Percentiles rank a stretch among this genome's conserved stretches.
Conservation (phyloP, 2,888 invertebrate species). For the Tholera decimalis region DNA sequence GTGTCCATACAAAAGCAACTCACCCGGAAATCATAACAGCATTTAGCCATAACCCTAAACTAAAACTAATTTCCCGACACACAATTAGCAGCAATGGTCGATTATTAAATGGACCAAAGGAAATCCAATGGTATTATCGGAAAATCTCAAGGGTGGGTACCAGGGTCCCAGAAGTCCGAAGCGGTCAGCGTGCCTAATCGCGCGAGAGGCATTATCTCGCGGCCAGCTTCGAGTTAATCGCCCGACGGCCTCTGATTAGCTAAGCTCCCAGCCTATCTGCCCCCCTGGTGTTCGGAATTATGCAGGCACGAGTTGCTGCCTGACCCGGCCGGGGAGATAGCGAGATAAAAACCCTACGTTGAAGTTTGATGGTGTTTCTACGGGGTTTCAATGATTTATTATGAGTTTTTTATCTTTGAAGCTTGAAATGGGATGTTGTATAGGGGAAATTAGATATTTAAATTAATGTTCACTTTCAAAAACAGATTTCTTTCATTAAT, state of each 20-base stretch:
- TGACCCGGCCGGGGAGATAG: conserved; percentile 71
- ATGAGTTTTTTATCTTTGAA: conserved; percentile 63
- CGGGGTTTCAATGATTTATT: conserved; percentile 71
- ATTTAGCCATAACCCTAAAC: conserved; percentile 46
- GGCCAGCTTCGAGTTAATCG: conserved; percentile 85
- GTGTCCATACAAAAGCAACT: conserved; percentile 36
- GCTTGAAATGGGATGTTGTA: conserved; percentile 51
- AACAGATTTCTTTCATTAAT: not conserved
- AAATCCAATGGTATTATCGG: conserved; percentile 75
- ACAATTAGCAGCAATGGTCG: conserved; percentile 67
- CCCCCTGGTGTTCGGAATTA: conserved; percentile 85
- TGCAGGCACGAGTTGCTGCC: conserved; percentile 84
- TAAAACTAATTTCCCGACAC: conserved; percentile 62
- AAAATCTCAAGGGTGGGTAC: conserved; percentile 78
- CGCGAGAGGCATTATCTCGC: conserved; percentile 89
- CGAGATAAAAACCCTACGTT: conserved; percentile 72
- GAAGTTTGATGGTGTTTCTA: conserved; percentile 64
- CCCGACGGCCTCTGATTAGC: conserved; percentile 88
- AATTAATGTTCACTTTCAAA: conserved; percentile 37
- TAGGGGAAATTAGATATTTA: conserved; percentile 54
- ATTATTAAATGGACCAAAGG: conserved; percentile 74
- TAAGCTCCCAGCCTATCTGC: conserved; percentile 85
- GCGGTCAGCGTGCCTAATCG: conserved; percentile 89
- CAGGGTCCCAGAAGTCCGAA: conserved; percentile 80
- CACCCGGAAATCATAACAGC: conserved; percentile 51